Evolutionary conservation across 1,140 invertebrate species (phyloP).

Genomic region (Drosophila triauraria): DNA sequence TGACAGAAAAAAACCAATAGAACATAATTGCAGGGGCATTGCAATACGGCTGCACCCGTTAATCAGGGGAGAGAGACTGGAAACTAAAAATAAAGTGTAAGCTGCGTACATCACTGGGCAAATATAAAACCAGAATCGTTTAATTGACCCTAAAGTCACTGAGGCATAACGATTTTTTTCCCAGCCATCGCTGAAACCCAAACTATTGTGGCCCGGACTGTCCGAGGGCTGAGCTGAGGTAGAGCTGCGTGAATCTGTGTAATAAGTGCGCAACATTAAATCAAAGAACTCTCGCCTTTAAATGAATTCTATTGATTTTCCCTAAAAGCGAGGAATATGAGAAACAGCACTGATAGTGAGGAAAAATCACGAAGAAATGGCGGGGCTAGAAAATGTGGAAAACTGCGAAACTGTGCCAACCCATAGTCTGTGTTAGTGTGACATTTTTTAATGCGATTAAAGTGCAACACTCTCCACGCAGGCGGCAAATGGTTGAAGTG

Average conservation of each 20-base stretch:
- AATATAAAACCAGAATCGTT: conserved; percentile 68
- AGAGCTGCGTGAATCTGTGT: conserved; percentile 18
- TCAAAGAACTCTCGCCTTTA: conserved; percentile 33
- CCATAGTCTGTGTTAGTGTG: conserved; percentile 64
- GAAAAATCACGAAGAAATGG: conserved; percentile 28
- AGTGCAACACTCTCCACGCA: conserved; percentile 71
- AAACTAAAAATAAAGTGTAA: conserved; percentile 27
- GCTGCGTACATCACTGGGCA: conserved; percentile 55
- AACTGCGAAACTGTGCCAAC: conserved; percentile 60
- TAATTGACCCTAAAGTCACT: conserved; percentile 79
- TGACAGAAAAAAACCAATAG: conserved; percentile 57
- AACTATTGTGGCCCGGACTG: conserved; percentile 37
- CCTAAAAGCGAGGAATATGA: conserved; percentile 50
- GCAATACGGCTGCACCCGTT: conserved; percentile 71
- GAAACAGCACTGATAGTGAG: conserved; percentile 50
- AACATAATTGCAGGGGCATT: conserved; percentile 69
- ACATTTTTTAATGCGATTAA: conserved; percentile 82
- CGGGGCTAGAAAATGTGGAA: conserved; percentile 22
- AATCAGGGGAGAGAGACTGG: conserved; percentile 16
- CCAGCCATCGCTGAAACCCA: conserved; percentile 6
- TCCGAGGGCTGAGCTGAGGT: background rate
- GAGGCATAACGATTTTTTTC: conserved; percentile 49
- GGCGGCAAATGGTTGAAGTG: conserved; percentile 30
- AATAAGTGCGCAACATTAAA: conserved; percentile 22
- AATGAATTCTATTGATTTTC: conserved; percentile 71